These are phyloP conservation scores for Mesorhabditis spiculigera DNA, from an alignment of 2,888 invertebrate genomes.

Conservation along the genomic window DNA sequence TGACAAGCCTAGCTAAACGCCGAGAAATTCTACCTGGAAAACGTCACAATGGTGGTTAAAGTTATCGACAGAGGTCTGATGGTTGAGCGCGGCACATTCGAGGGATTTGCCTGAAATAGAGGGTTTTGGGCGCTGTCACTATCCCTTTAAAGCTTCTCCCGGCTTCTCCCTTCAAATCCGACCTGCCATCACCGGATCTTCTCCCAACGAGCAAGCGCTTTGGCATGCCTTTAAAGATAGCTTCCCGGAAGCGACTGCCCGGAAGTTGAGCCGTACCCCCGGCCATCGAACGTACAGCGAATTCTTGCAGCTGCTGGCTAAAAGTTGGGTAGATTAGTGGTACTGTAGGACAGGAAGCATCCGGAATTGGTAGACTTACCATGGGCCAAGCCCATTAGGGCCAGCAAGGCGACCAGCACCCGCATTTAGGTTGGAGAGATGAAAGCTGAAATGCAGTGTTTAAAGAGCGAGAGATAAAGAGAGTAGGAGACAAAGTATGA, in stretches of 20 bases:
- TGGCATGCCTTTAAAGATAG: conserved; percentile 45
- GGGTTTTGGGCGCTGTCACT: neutral
- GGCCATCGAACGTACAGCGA: conserved; percentile 57
- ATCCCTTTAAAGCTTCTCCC: neutral
- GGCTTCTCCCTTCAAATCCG: neutral
- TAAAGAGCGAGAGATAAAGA: too few species aligned
- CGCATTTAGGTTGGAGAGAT: too few species aligned
- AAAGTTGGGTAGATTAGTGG: too few species aligned
- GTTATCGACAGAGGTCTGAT: conserved; percentile 48
- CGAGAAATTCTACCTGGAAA: too few species aligned
- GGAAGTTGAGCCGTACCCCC: conserved; percentile 51
- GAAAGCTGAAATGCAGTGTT: too few species aligned
- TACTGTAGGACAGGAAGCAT: too few species aligned
- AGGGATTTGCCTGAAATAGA: conserved; percentile 24
- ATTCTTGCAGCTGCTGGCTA: conserved; percentile 5
- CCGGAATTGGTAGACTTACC: too few species aligned
- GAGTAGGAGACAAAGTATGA: too few species aligned
- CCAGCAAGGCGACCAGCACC: too few species aligned
- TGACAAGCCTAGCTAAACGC: too few species aligned
- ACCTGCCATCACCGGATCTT: conserved; percentile 44
- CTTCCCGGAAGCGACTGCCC: conserved; percentile 44
- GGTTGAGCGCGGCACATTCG: conserved; percentile 57
- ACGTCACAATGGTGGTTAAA: conserved; percentile 56
- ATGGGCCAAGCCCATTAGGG: too few species aligned
- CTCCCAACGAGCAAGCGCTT: conserved; percentile 48